phyloP scores from a whole-genome alignment of 2,888 invertebrate genomes.

The Pterobdella sp. region DNA sequence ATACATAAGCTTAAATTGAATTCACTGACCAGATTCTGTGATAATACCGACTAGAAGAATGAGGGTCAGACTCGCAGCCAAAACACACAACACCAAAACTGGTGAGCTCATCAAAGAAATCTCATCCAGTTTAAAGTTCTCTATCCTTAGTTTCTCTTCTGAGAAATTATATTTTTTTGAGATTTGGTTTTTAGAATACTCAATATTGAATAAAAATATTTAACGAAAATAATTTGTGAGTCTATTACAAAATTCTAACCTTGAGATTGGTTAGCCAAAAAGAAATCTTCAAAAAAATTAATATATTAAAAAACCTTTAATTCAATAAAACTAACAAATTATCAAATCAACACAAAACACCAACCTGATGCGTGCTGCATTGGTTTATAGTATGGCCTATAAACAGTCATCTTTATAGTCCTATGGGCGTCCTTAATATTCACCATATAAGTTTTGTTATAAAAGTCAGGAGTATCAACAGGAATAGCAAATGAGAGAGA shows the following conservation, averaged over 20 bases:
- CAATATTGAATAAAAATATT: no score
- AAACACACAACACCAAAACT: constrained; percentile 36
- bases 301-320: neutral
- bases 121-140: constrained; percentile 34
- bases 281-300: neutral
- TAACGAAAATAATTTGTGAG: no score
- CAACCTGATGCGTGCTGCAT: constrained; percentile 35
- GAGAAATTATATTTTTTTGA: no score
- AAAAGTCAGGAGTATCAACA: constrained; percentile 39
- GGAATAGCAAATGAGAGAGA: constrained; percentile 42
- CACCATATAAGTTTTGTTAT: constrained; percentile 36
- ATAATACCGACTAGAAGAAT: constrained; percentile 38
- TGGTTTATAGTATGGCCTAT: constrained; percentile 35
- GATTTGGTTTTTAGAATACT: no score
- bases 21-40: constrained; percentile 36
- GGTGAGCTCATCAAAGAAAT: constrained; percentile 38
- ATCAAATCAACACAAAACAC: neutral
- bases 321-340: neutral
- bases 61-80: constrained; percentile 35
- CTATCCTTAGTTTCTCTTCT: no score
- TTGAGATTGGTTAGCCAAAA: neutral
- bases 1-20: no score
- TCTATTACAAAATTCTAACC: no score
- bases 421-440: constrained; percentile 36
- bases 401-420: constrained; percentile 38